phyloP scores from a whole-genome alignment of 2,888 invertebrate genomes.

The Cataglyphis rosenhaueri region DNA sequence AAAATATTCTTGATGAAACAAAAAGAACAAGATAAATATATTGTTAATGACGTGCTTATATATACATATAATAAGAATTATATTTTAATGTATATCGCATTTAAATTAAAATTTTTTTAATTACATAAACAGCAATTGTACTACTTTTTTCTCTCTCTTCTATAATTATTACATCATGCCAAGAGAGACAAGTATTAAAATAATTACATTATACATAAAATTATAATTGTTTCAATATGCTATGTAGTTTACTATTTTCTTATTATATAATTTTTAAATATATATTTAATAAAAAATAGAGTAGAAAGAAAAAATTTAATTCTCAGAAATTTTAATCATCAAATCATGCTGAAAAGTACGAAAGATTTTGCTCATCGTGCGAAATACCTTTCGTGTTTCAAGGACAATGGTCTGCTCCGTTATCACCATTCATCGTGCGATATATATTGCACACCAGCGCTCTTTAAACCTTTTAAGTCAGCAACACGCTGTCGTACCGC shows the following conservation, averaged over 20 bases:
- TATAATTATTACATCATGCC: not conserved
- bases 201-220: not conserved
- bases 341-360: conserved; percentile 23
- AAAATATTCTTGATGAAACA: not conserved
- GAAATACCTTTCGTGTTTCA: conserved; percentile 51
- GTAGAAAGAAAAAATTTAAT: not conserved
- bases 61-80: not conserved
- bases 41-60: not conserved
- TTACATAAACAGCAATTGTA: not conserved
- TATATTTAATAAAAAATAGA: not conserved
- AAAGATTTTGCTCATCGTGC: conserved; percentile 7
- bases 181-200: not conserved
- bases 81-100: not conserved
- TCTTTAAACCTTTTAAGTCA: conserved; percentile 74
- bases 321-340: not conserved
- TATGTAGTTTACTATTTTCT: not conserved
- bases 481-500: conserved; percentile 61
- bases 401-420: conserved; percentile 58
- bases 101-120: not conserved
- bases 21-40: not conserved
- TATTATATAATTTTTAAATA: not conserved
- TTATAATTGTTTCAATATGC: not conserved
- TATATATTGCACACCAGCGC: conserved; percentile 60
- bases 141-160: not conserved
- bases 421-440: conserved; percentile 60